Conservation (phyloP, 1,140 invertebrate genomes). For the Caenorhabditis brenneri region DNA sequence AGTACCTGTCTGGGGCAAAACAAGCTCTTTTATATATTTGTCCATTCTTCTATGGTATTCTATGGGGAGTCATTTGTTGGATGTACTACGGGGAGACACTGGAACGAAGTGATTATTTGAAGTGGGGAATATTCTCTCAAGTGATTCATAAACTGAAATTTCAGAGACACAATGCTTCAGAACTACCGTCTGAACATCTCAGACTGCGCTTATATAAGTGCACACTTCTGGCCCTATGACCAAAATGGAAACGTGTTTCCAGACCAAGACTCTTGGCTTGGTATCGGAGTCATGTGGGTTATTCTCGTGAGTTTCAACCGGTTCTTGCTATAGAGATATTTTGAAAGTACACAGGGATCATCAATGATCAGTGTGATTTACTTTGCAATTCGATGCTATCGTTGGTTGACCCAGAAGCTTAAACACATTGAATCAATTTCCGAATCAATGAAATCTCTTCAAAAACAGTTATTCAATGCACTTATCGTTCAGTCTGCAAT, state of each 20-base stretch:
- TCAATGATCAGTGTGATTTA: not conserved
- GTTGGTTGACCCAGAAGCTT: not conserved
- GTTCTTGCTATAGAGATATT: not conserved
- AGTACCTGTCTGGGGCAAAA: not conserved
- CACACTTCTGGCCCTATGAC: not conserved
- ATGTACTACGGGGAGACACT: not conserved
- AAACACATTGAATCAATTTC: not conserved
- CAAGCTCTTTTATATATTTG: not conserved
- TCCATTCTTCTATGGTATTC: not conserved
- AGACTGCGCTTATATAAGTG: not conserved
- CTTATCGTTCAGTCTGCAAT: not conserved
- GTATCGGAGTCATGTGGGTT: not conserved
- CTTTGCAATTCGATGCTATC: not conserved
- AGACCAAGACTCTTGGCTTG: not conserved
- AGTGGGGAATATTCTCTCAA: not conserved
- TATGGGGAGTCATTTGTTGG: slow-evolving; percentile 12
- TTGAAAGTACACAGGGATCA: not conserved
- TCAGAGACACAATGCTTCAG: not conserved
- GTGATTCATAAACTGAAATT: not conserved
- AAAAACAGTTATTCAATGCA: not conserved
- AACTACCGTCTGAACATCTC: not conserved
- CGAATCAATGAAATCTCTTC: not conserved
- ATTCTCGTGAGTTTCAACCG: not conserved
- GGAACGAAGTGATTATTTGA: not conserved
- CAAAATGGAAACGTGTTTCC: not conserved